Evolutionary conservation across 2,113 vertebrate species (phyloP), one percentile per base, ranked within the genome.

Genomic region (Zingel zingel): DNA sequence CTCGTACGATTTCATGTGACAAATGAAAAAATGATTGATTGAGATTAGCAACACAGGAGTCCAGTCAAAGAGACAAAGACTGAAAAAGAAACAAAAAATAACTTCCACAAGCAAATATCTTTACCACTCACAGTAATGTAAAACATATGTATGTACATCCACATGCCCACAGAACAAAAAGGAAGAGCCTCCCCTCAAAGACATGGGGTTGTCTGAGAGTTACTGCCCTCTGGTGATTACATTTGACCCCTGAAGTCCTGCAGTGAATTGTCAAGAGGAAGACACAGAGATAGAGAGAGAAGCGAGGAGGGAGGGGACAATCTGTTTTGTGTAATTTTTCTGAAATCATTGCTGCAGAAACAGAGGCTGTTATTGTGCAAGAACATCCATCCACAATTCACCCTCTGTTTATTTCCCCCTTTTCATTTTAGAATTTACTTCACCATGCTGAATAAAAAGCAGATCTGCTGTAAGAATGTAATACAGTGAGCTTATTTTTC

Each of bases 361-460:
- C 77, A 78, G 45, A 77, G 51, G 48, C 7, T 19, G 51, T 39
- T 12, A 10, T 86, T 80, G 74, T 82, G 63, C 53, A 39, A 19
- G 2, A 76, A 18, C 15, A 36, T 14, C 39, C 74, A 67, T 53
- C 51, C 62, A 47, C n/a, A 78, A 45, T 0, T 50, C 43, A 64
- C 11, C 39, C 18, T 21, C 39, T 23, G 47, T 68, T 18, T 45
- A 21, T 39, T 6, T 5, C 5, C 1, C 15, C 21, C 19, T 27
- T n/a, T 53, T 65, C 25, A 33, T 39, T 64, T 39, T 8, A 50
- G 18, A 63, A 25, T 65, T 30, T 0, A 59, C 27, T 39, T 76
- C 23, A 33, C 48, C 16, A 54, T 9, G 8, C 4, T 4, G 14
- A 71, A 10, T 48, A n/a, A 71, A 64, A 19, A 25, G 25, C 58